Evolutionary conservation across 2,888 invertebrate genomes (phyloP).

Genomic region (Steinernema carpocapsae): DNA sequence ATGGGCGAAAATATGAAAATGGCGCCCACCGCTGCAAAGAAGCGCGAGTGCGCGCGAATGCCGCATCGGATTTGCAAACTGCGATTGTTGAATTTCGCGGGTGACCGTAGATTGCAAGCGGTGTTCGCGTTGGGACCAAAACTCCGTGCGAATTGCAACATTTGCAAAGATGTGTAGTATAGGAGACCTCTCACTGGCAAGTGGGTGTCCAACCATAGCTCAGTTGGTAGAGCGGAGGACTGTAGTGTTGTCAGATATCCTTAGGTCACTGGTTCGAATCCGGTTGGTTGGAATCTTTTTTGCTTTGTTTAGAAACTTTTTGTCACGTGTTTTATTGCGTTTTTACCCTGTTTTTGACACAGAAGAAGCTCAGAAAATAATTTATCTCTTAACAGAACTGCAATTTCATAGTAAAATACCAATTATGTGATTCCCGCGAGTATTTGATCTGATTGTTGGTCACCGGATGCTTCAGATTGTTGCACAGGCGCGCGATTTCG

Average conservation of each 20-base stretch:
- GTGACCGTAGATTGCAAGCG: background rate
- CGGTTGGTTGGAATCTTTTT: no score
- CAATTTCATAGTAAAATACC: background rate
- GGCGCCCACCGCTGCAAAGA: background rate
- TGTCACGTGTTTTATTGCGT: background rate
- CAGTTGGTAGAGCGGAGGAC: constrained; percentile 56
- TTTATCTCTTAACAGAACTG: background rate
- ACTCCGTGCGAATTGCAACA: no score
- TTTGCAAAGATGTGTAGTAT: no score
- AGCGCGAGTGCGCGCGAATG: background rate
- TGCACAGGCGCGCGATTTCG: background rate
- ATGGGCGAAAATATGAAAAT: background rate
- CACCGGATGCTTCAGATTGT: background rate
- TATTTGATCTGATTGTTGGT: background rate
- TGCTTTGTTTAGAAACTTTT: constrained; percentile 1
- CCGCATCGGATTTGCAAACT: no score
- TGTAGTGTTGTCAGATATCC: constrained; percentile 40
- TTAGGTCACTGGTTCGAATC: constrained; percentile 30
- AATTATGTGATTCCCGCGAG: background rate
- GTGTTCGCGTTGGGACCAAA: no score
- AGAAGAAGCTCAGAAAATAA: no score
- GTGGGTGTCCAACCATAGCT: constrained; percentile 45
- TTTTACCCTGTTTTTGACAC: background rate
- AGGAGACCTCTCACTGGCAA: no score
- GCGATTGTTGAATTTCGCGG: constrained; percentile 23